A percentile compares a stretch with the other conserved stretches of the same genome.
phyloP scores from a whole-genome alignment of 2,797 vertebrate genomes.

The Acrossocheilus wenchowensis region DNA sequence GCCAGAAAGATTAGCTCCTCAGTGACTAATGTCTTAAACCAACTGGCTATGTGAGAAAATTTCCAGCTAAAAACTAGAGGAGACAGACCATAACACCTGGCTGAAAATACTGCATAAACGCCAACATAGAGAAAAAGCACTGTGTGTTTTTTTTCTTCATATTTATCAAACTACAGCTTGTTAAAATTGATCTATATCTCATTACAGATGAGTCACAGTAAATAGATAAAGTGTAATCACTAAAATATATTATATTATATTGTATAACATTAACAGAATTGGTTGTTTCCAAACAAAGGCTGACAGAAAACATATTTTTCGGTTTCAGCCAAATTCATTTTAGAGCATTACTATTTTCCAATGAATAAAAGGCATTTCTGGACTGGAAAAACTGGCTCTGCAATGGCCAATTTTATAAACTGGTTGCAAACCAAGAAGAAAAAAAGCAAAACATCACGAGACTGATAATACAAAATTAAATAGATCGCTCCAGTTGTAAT shows the following conservation, averaged over 20 bases:
- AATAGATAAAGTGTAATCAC: background rate
- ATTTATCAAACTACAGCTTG: background rate
- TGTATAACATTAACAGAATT: background rate
- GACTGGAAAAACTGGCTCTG: background rate
- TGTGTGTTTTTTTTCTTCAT: background rate
- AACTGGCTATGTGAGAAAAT: background rate
- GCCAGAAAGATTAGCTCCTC: background rate
- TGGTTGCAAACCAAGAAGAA: background rate
- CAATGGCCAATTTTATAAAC: background rate
- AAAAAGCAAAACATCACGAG: background rate
- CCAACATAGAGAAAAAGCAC: background rate
- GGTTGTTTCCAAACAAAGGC: background rate
- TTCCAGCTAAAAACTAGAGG: background rate
- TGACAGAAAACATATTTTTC: background rate
- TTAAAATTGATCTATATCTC: background rate
- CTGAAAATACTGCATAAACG: background rate
- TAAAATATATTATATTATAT: background rate
- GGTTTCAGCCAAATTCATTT: slow-evolving; percentile 3
- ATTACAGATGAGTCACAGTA: background rate
- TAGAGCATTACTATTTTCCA: background rate
- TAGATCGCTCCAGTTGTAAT: background rate
- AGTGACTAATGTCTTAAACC: background rate
- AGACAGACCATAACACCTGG: background rate
- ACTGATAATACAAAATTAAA: background rate
- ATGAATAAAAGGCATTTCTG: background rate